These are phyloP conservation scores for Ptilonorhynchus violaceus DNA, from an alignment of 2,113 vertebrate species.

Conservation along the genomic window DNA sequence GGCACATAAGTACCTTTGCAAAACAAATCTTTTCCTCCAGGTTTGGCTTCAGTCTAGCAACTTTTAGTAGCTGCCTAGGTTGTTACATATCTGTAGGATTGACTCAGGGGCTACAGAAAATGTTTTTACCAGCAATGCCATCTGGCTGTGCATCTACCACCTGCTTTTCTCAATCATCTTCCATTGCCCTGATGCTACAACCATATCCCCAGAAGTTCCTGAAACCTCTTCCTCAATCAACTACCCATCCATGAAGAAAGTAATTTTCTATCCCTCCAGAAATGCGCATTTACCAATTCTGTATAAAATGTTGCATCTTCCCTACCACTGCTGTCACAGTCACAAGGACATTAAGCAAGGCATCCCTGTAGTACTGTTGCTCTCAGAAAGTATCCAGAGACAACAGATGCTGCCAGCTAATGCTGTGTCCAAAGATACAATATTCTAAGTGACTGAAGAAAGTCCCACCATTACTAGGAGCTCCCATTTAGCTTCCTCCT, in stretches of 20 bases:
- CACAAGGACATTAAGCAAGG: not conserved
- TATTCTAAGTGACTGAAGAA: not conserved
- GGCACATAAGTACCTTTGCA: not conserved
- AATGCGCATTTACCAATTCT: no score
- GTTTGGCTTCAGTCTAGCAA: not conserved
- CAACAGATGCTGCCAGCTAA: not conserved
- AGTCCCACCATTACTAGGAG: not conserved
- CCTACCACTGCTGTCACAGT: not conserved
- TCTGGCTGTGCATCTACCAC: not conserved
- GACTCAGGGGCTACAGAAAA: accelerated
- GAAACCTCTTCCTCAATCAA: not conserved
- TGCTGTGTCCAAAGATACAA: not conserved
- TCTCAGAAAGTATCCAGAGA: not conserved
- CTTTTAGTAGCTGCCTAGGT: not conserved
- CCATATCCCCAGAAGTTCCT: not conserved
- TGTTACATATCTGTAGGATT: not conserved
- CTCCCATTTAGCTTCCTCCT: not conserved
- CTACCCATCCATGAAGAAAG: not conserved
- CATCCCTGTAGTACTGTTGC: not conserved
- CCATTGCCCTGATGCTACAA: not conserved
- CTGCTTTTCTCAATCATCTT: not conserved
- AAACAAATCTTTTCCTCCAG: not conserved
- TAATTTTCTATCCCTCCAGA: not conserved
- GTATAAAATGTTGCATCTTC: no score
- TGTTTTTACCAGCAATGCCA: no score